phyloP scores from a whole-genome alignment of 2,797 vertebrate genomes.

The Pseudotriccus pelzelni region DNA sequence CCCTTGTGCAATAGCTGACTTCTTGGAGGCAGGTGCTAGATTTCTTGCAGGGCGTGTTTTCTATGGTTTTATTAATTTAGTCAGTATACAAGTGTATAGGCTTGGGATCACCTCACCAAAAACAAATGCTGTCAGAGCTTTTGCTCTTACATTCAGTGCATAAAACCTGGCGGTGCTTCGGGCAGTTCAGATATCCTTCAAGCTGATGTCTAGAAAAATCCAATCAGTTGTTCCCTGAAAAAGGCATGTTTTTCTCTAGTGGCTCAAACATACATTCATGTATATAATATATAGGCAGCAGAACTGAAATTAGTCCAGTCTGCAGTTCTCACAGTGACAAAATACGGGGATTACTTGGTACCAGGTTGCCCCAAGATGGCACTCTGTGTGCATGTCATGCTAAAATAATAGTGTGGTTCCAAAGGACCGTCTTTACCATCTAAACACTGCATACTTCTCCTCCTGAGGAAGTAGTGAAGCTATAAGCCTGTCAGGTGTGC shows the following conservation, averaged over 20 bases:
- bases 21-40: not conserved
- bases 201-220: not conserved
- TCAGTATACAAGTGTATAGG: not conserved
- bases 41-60: not conserved
- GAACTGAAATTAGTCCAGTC: not conserved
- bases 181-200: not conserved
- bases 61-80: not conserved
- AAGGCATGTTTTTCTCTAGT: not conserved
- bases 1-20: not conserved
- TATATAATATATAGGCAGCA: not conserved
- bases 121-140: not conserved
- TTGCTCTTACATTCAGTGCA: not conserved
- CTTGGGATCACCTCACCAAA: not conserved
- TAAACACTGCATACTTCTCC: not conserved
- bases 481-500: not conserved
- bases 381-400: not conserved
- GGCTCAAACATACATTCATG: not conserved
- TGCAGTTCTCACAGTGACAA: not conserved
- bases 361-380: slow-evolving; percentile 37
- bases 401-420: not conserved
- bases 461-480: not conserved
- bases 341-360: not conserved
- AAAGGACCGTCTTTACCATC: not conserved
- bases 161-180: not conserved
- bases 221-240: not conserved